Conservation (phyloP, 2,888 invertebrate species). For the Synanthedon tipuliformis region DNA sequence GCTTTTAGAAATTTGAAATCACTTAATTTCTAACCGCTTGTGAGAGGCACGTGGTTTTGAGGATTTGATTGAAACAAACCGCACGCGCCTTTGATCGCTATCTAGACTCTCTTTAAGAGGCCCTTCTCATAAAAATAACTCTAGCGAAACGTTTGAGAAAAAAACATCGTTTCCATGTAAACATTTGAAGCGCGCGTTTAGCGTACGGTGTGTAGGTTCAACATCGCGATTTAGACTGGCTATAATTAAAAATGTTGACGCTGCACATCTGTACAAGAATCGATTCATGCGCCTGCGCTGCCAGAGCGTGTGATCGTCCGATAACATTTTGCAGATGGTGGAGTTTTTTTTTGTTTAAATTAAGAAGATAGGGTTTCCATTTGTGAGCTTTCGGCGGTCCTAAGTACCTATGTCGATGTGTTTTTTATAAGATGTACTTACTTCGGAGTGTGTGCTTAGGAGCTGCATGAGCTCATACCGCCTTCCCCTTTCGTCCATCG, state of each 20-base stretch:
- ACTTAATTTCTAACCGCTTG: no score
- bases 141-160: neutral
- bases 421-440: no score
- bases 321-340: neutral
- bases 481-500: no score
- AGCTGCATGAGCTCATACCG: no score
- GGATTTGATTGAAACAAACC: neutral
- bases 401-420: no score
- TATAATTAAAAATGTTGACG: neutral
- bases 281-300: neutral
- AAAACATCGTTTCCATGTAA: neutral
- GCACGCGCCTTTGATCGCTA: neutral
- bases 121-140: neutral
- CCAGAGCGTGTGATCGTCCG: neutral
- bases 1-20: no score
- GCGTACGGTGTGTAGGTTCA: neutral
- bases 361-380: neutral
- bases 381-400: no score
- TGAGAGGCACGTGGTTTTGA: neutral
- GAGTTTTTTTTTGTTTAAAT: neutral
- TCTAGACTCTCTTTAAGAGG: neutral
- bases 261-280: neutral
- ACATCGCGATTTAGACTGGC: neutral
- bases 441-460: no score
- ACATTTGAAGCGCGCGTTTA: neutral